phyloP scores from a whole-genome alignment of 2,113 vertebrate species.

The Calcarius ornatus region DNA sequence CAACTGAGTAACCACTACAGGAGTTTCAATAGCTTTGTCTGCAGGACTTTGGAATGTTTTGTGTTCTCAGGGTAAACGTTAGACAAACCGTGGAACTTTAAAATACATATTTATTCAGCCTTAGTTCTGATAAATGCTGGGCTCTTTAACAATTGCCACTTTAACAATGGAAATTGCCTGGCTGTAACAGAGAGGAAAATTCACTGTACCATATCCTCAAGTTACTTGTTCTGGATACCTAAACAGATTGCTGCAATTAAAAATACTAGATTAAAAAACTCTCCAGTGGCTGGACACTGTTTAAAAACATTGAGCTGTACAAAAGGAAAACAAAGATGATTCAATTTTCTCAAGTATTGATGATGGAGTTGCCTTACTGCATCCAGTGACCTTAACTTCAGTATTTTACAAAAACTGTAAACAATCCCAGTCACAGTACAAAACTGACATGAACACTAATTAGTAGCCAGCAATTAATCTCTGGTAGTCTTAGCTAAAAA shows the following conservation, averaged over 20 bases:
- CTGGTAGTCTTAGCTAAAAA: background rate
- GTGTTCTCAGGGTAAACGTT: background rate
- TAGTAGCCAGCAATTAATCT: background rate
- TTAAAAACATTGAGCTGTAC: background rate
- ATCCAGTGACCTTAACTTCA: background rate
- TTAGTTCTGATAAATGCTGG: background rate
- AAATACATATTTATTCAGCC: slow-evolving; percentile 15
- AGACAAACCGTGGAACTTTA: background rate
- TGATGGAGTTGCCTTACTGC: background rate
- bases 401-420: background rate
- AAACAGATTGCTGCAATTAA: background rate
- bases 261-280: background rate
- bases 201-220: background rate
- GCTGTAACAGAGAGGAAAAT: background rate
- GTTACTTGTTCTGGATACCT: background rate
- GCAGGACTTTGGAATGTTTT: background rate
- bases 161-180: background rate
- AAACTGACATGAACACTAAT: background rate
- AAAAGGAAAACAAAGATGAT: background rate
- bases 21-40: background rate
- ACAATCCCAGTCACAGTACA: background rate
- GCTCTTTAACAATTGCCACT: background rate
- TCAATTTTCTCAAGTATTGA: background rate
- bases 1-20: background rate
- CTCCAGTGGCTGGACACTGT: background rate